These are phyloP conservation scores for Sus cebifrons DNA, from an alignment of 2,797 vertebrate genomes.

Conservation along the genomic window DNA sequence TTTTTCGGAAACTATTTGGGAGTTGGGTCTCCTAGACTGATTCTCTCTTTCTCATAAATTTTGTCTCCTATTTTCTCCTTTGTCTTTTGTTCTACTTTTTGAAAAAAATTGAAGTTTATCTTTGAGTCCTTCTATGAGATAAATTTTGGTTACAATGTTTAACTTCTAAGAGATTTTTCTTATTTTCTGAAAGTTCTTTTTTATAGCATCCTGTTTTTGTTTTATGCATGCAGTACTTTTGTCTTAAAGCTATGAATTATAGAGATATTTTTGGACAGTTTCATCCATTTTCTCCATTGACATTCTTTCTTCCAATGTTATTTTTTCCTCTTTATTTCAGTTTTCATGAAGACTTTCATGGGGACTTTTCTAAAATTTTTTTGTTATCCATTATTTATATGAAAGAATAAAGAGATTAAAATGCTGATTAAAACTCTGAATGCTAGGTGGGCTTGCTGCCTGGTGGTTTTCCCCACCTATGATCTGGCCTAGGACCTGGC, in stretches of 20 bases:
- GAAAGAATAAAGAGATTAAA: not conserved
- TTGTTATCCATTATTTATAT: not conserved
- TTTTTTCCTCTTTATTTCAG: not conserved
- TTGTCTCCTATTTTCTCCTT: slow-evolving; percentile 4
- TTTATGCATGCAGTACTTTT: not conserved
- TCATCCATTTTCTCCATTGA: not conserved
- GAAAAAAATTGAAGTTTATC: slow-evolving; percentile 2
- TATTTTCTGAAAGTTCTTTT: not conserved
- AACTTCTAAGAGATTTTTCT: not conserved
- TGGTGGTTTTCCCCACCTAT: not conserved
- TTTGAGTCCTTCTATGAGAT: not conserved
- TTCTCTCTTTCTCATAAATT: not conserved
- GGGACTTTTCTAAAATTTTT: not conserved
- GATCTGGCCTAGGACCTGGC: not conserved
- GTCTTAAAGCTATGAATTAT: slow-evolving; percentile 39
- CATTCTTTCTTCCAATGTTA: not conserved
- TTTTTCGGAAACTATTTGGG: not conserved
- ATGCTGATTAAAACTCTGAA: not conserved
- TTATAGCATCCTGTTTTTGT: not conserved
- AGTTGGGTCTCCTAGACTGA: not conserved
- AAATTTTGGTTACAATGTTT: slow-evolving; percentile 14
- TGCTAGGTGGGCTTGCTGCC: not conserved
- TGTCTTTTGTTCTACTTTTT: slow-evolving; percentile 18
- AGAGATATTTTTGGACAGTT: not conserved
- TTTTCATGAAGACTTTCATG: not conserved